Percentiles rank a stretch among this genome's conserved stretches.
Conservation (phyloP, 2,888 invertebrate species). For the Temnothorax rugatulus region DNA sequence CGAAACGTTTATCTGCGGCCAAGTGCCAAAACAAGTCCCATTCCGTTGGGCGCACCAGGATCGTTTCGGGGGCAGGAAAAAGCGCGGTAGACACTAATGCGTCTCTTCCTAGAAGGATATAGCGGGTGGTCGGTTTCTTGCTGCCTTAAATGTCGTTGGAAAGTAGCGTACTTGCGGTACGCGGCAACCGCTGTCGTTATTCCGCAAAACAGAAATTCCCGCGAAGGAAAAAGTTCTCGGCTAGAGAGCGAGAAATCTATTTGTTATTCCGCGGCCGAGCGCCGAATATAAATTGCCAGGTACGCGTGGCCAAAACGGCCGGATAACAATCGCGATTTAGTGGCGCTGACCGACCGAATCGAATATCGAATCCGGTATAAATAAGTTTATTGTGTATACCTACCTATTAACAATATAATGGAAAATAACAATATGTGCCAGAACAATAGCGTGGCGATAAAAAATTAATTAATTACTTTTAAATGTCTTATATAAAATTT, state of each 20-base stretch:
- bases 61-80: slow-evolving; percentile 67
- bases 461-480: neutral
- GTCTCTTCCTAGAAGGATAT: slow-evolving; percentile 48
- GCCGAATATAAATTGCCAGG: slow-evolving; percentile 36
- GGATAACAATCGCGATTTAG: slow-evolving; percentile 6
- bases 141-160: slow-evolving; percentile 61
- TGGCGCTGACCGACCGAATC: neutral
- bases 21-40: slow-evolving; percentile 74
- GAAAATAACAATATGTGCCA: neutral
- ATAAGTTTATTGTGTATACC: neutral
- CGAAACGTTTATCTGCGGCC: slow-evolving; percentile 59
- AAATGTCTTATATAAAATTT: neutral
- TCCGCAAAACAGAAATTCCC: slow-evolving; percentile 60
- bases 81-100: slow-evolving; percentile 62
- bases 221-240: slow-evolving; percentile 19
- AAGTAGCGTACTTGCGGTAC: slow-evolving; percentile 63
- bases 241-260: slow-evolving; percentile 43
- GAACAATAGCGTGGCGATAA: neutral
- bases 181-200: slow-evolving; percentile 64
- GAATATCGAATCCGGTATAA: neutral
- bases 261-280: slow-evolving; percentile 40
- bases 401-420: no score
- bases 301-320: slow-evolving; percentile 17
- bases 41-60: slow-evolving; percentile 50
- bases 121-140: slow-evolving; percentile 65